phyloP scores from a whole-genome alignment of 1,140 invertebrate genomes.

The Diachasma alloeum region DNA sequence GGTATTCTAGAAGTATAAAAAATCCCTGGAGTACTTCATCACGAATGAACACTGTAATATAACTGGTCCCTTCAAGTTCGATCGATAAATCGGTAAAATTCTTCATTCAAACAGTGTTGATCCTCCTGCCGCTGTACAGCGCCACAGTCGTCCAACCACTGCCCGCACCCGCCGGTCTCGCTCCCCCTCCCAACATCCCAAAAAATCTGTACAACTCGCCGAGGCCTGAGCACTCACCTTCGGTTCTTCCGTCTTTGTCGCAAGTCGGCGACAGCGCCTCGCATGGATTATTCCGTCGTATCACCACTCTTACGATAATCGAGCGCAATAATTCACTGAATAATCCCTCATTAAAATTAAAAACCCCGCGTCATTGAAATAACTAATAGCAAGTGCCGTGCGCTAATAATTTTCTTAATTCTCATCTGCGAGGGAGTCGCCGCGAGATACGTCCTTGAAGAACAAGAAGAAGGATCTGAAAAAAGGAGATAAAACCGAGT shows the following conservation, averaged over 20 bases:
- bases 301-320: neutral
- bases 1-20: too few species aligned
- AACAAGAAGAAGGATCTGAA: neutral
- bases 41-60: too few species aligned
- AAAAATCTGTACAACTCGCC: neutral
- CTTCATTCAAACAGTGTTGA: neutral
- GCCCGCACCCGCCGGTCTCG: neutral
- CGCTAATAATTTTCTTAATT: too few species aligned
- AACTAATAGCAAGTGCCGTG: too few species aligned
- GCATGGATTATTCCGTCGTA: slow-evolving; percentile 16
- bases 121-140: neutral
- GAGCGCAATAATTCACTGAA: neutral
- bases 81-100: neutral
- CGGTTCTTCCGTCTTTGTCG: neutral
- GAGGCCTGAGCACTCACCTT: slow-evolving; percentile 14
- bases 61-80: neutral
- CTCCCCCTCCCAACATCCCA: neutral
- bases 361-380: too few species aligned
- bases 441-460: neutral
- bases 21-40: too few species aligned
- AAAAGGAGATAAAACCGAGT: neutral
- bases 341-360: neutral
- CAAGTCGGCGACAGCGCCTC: slow-evolving; percentile 20
- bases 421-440: too few species aligned
- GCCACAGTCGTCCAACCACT: neutral